A percentile compares a stretch with the other conserved stretches of the same genome.
Conservation (phyloP, 2,888 invertebrate genomes). For the Orthosia incerta region DNA sequence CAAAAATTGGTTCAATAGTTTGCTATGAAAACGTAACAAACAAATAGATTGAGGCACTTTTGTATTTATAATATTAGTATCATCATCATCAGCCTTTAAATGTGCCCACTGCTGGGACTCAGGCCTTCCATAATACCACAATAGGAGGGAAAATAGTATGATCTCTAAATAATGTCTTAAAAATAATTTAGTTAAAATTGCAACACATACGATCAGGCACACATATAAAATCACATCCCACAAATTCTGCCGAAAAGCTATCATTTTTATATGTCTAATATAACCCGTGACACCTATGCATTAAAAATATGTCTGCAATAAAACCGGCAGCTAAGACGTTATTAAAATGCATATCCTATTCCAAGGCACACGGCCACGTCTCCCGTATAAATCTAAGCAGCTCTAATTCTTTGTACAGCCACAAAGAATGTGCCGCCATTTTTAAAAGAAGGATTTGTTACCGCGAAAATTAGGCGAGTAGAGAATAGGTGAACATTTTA, state of each 20-base stretch:
- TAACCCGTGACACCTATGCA: slow-evolving; percentile 56
- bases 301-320: slow-evolving; percentile 66
- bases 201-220: no score
- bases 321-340: slow-evolving; percentile 55
- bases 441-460: slow-evolving; percentile 61
- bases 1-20: no score
- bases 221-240: slow-evolving; percentile 14
- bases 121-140: no score
- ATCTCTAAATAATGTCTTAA: no score
- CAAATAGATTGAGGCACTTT: no score
- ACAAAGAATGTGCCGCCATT: slow-evolving; percentile 51
- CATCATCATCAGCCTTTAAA: no score
- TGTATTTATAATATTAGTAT: no score
- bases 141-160: no score
- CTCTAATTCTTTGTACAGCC: slow-evolving; percentile 72
- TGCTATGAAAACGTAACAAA: no score
- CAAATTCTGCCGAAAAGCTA: slow-evolving; percentile 24
- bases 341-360: slow-evolving; percentile 75
- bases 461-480: slow-evolving; percentile 63
- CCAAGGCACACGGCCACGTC: slow-evolving; percentile 65
- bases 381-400: slow-evolving; percentile 70
- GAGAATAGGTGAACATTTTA: slow-evolving; percentile 54
- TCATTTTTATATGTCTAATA: slow-evolving; percentile 50
- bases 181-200: neutral
- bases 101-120: no score